Evolutionary conservation across 2,113 vertebrate species (phyloP), one percentile per base, ranked within the genome.

Genomic region (Columba janthina): DNA sequence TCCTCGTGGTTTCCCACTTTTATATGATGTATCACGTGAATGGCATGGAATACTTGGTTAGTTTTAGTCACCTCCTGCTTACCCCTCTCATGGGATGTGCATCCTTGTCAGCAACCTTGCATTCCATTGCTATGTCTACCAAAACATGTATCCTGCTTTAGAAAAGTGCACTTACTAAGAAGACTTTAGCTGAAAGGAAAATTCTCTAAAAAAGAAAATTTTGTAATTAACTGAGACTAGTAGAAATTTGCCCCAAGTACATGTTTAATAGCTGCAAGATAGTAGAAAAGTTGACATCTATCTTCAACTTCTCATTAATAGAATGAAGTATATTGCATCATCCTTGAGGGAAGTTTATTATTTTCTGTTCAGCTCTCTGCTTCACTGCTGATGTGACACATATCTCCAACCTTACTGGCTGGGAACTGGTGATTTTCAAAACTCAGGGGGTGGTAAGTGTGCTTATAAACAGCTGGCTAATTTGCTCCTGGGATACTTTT

Each of bases 311-410:
- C 16, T 91, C 38, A 75, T 70, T 64, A 91, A 67, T 29, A 77
- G 65, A 84, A 77, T 42, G 5, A 80, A 84, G 9, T 71, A 31
- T 54, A 48, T 46, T 46, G 44, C 44, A 46, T 42, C 86, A 75
- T 76, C 57, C 69, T 83, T 94, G 42, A 77, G 54, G 48, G 84
- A 83, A 71, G 46, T 91, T 79, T 71, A 70, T 86, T 71, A 57
- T 15, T 81, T 89, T 93, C 73, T 92, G 44, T 56, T 89, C 73
- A 87, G 38, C 56, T 89, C 28, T 89, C 65, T 93, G 84, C 77
- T 62, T 89, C 56, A 42, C 36, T 78, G 56, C 36, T 71, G 89
- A 74, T 77, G 51, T 66, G 69, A 87, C 73, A 77, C n/a, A 11
- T 54, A 89, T 38, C 77, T 93, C 51, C 12, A 74, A 69, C 76